These are phyloP conservation scores for Pantherophis alleghaniensis DNA, from an alignment of 2,797 vertebrate genomes.

Conservation along the genomic window DNA sequence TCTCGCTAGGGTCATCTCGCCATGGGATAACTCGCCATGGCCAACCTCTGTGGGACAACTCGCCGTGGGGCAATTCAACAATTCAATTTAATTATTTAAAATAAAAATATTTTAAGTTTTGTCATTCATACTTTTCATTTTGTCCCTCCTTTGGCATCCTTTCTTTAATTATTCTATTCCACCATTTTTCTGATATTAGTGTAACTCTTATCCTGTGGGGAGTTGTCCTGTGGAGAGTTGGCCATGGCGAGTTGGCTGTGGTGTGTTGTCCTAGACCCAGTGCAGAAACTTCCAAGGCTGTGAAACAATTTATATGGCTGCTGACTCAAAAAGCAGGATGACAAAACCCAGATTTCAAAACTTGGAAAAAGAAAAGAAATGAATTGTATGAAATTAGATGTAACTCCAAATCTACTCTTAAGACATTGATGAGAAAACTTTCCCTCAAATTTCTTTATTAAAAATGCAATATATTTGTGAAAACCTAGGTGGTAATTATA, in stretches of 20 bases:
- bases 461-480: neutral
- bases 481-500: neutral
- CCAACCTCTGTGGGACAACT: neutral
- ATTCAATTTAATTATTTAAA: neutral
- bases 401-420: neutral
- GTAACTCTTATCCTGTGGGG: neutral
- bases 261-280: neutral
- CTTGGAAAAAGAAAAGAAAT: neutral
- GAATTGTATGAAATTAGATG: neutral
- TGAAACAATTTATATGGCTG: neutral
- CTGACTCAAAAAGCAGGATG: neutral
- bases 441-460: neutral
- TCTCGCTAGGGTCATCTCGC: neutral
- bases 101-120: neutral
- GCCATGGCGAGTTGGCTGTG: neutral
- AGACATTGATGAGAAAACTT: neutral
- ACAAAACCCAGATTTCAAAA: neutral
- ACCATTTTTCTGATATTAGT: neutral
- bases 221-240: neutral
- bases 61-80: neutral
- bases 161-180: neutral
- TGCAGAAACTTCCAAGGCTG: neutral
- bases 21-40: neutral
- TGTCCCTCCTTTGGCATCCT: neutral
- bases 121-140: neutral